These are phyloP conservation scores for Petroica traversi DNA, from an alignment of 2,113 vertebrate species.

Conservation along the genomic window DNA sequence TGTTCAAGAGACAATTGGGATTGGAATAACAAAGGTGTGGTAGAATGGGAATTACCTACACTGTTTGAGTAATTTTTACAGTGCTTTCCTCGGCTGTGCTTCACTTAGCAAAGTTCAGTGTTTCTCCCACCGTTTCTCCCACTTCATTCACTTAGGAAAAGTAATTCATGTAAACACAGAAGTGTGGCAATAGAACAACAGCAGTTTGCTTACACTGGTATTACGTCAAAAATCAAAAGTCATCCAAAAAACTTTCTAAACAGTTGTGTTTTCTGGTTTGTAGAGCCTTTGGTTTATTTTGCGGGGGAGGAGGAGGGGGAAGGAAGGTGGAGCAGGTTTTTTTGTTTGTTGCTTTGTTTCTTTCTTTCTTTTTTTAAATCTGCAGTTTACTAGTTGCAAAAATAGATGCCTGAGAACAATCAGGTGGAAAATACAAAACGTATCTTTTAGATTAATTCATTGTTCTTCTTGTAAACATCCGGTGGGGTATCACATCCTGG, in stretches of 20 bases:
- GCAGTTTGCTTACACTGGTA: background rate
- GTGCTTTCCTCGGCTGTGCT: background rate
- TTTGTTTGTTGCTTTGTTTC: background rate
- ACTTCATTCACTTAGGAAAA: background rate
- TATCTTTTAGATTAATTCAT: conserved; percentile 57
- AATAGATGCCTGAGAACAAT: conserved; percentile 65
- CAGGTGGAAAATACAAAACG: conserved; percentile 33
- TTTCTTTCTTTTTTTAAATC: background rate
- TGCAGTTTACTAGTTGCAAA: conserved; percentile 47
- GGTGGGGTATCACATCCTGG: conserved; percentile 49
- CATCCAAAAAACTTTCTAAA: conserved; percentile 9
- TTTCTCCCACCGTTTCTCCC: background rate
- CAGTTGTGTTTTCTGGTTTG: background rate
- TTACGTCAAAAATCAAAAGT: background rate
- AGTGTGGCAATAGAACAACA: background rate
- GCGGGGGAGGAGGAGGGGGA: rapidly evolving
- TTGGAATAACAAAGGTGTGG: conserved; percentile 48
- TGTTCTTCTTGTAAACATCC: conserved; percentile 69
- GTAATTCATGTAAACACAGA: background rate
- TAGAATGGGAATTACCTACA: conserved; percentile 15
- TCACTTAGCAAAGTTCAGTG: background rate
- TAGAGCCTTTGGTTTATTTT: background rate
- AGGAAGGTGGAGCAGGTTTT: rapidly evolving
- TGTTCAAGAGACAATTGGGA: background rate
- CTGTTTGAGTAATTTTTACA: conserved; percentile 7